Conservation (phyloP, 2,888 invertebrate species). For the Teleogryllus oceanicus region DNA sequence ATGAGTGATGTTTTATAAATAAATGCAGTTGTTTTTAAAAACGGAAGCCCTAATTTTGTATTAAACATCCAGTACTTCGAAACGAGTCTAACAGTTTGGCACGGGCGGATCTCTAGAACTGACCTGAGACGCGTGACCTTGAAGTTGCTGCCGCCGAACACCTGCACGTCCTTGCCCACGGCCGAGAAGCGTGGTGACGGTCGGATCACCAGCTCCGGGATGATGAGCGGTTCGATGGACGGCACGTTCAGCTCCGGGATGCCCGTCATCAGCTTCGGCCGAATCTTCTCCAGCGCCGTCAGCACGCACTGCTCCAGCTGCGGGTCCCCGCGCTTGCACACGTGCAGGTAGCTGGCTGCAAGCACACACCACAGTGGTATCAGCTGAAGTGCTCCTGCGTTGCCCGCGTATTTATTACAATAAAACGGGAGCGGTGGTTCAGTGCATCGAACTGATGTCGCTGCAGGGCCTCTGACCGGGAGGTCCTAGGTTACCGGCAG, state of each 20-base stretch:
- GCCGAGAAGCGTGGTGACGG: conserved; percentile 52
- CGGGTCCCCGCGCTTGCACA: conserved; percentile 43
- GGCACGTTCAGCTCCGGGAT: conserved; percentile 34
- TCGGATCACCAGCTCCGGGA: conserved; percentile 57
- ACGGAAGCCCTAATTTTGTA: too few species aligned
- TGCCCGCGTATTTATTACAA: too few species aligned
- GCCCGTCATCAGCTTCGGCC: conserved; percentile 54
- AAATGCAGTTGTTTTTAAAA: too few species aligned
- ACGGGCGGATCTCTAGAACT: neutral
- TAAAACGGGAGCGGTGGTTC: too few species aligned
- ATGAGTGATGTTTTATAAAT: too few species aligned
- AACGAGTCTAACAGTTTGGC: too few species aligned
- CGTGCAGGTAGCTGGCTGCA: conserved; percentile 45
- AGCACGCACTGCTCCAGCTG: conserved; percentile 53
- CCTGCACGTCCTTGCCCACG: conserved; percentile 56
- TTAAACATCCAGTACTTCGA: too few species aligned
- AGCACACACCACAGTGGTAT: conserved; percentile 22
- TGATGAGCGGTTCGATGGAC: conserved; percentile 46
- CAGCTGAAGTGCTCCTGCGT: too few species aligned
- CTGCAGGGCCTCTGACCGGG: too few species aligned
- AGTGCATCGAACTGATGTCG: too few species aligned
- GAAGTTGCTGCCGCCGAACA: conserved; percentile 63
- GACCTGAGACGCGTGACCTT: conserved; percentile 57
- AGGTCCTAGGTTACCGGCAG: too few species aligned
- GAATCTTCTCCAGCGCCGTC: conserved; percentile 55